Conservation (phyloP, 1,140 invertebrate genomes). For the Matsumurasca onukii region DNA sequence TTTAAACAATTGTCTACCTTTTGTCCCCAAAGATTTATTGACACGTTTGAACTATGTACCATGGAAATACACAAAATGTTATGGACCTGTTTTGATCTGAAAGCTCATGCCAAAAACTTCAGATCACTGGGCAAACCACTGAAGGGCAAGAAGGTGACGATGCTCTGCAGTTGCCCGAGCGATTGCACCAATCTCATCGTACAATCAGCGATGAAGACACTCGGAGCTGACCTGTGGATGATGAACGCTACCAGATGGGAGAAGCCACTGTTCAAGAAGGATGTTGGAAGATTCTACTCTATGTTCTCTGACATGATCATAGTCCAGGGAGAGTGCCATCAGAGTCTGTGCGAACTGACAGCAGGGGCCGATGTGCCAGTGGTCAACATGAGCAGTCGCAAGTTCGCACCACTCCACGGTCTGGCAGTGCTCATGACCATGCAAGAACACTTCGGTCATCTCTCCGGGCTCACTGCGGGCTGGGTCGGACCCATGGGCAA, state of each 20-base stretch:
- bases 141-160: neutral
- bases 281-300: constrained; percentile 12
- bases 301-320: constrained; percentile 18
- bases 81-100: neutral
- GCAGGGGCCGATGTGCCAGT: neutral
- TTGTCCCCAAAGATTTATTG: constrained; percentile 4
- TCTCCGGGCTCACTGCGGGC: constrained; percentile 5
- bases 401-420: constrained; percentile 13
- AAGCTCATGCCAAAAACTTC: neutral
- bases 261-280: neutral
- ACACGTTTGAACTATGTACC: constrained; percentile 8
- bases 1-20: neutral
- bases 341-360: neutral
- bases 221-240: neutral
- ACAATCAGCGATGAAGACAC: neutral
- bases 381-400: neutral
- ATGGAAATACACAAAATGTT: neutral
- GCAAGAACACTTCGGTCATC: constrained; percentile 2
- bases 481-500: constrained; percentile 12
- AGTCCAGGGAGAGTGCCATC: neutral
- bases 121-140: neutral
- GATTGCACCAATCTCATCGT: neutral
- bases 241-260: neutral
- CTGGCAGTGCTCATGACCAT: constrained; percentile 1
- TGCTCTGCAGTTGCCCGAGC: neutral